phyloP scores from a whole-genome alignment of 2,888 invertebrate genomes.

The Tiphia femorata region DNA sequence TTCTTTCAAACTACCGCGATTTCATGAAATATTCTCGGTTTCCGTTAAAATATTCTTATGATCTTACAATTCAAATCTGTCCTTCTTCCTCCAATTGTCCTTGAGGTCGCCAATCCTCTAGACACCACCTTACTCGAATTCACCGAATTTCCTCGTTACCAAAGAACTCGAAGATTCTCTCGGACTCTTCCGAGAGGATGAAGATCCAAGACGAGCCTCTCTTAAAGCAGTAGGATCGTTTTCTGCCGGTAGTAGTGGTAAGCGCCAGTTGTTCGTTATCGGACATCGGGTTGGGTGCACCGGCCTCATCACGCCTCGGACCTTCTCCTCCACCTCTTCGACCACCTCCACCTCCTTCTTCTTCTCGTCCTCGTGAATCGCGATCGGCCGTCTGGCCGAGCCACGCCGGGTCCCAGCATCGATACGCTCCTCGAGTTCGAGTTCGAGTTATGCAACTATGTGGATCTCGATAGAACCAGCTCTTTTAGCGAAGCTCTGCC shows the following conservation, averaged over 20 bases:
- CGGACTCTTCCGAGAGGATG: not conserved
- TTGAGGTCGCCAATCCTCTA: no score
- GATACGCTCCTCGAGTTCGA: slow-evolving; percentile 38
- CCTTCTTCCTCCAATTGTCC: no score
- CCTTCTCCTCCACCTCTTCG: slow-evolving; percentile 12
- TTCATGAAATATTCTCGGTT: no score
- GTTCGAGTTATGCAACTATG: slow-evolving; percentile 57
- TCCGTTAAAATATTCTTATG: no score
- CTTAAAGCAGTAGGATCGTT: slow-evolving; percentile 34
- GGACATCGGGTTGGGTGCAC: slow-evolving; percentile 57
- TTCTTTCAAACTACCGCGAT: no score
- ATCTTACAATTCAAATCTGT: no score
- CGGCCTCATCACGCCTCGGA: slow-evolving; percentile 53
- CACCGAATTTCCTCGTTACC: no score
- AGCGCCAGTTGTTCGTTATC: slow-evolving; percentile 53
- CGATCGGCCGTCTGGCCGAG: slow-evolving; percentile 22
- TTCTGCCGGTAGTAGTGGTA: slow-evolving; percentile 31
- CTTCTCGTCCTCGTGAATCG: slow-evolving; percentile 26
- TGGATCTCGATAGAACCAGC: slow-evolving; percentile 52
- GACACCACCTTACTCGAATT: no score
- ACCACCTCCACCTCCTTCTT: not conserved
- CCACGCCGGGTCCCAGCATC: slow-evolving; percentile 34
- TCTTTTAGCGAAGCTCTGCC: no score
- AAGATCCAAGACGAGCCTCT: no score
- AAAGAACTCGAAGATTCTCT: no score